Evolutionary conservation across 2,888 invertebrate species (phyloP).

Genomic region (Zootermopsis nevadensis): DNA sequence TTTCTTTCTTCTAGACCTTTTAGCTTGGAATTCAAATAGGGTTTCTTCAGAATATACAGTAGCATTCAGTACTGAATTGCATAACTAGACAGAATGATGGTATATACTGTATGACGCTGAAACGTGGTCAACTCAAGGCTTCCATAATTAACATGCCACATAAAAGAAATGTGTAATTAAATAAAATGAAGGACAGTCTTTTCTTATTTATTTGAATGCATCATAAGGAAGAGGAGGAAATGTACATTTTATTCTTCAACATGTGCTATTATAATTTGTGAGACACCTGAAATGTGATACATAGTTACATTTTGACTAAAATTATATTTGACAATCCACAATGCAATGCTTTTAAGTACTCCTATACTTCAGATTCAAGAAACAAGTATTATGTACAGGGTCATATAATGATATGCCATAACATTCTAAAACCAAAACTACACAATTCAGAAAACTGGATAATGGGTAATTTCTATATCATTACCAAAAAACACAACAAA

Average conservation of each 20-base stretch:
- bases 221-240: background rate
- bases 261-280: background rate
- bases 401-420: background rate
- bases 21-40: too few species aligned
- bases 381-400: constrained; percentile 11
- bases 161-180: background rate
- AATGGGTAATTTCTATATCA: background rate
- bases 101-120: too few species aligned
- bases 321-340: background rate
- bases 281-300: background rate
- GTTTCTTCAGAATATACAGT: too few species aligned
- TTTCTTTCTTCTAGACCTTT: too few species aligned
- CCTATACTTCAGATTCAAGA: constrained; percentile 13
- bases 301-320: constrained; percentile 11
- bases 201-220: constrained; percentile 23
- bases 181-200: constrained; percentile 28
- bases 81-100: too few species aligned
- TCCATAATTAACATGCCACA: background rate
- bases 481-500: background rate
- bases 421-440: background rate
- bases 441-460: background rate
- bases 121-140: too few species aligned
- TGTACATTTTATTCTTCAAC: constrained; percentile 5
- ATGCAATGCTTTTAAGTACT: background rate
- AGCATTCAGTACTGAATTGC: too few species aligned